Conservation (phyloP, 2,797 vertebrate species). For the Phoxinus dragarum region DNA sequence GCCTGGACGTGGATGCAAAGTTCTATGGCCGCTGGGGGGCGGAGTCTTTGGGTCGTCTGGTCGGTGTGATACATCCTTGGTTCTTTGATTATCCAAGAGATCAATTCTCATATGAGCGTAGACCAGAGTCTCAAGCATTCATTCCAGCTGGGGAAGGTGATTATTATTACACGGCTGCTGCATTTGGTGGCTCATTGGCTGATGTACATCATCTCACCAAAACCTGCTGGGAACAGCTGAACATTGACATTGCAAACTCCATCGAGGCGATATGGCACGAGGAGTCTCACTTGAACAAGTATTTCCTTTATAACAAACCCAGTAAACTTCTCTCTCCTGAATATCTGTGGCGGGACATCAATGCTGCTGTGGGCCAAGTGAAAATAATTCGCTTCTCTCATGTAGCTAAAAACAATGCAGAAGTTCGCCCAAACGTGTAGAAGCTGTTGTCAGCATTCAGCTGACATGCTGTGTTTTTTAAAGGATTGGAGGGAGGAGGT, state of each 20-base stretch:
- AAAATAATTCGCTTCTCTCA: slow-evolving; percentile 74
- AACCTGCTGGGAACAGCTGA: slow-evolving; percentile 71
- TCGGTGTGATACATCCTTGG: slow-evolving; percentile 79
- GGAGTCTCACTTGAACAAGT: no score
- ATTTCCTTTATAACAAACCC: no score
- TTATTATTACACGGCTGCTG: slow-evolving; percentile 72
- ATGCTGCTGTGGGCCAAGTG: slow-evolving; percentile 62
- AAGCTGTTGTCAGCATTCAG: not conserved
- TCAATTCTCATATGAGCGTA: slow-evolving; percentile 77
- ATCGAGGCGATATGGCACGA: no score
- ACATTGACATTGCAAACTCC: slow-evolving; percentile 16
- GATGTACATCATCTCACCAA: no score
- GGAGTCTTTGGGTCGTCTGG: slow-evolving; percentile 74
- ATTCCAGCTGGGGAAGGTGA: slow-evolving; percentile 74
- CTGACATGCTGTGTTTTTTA: not conserved
- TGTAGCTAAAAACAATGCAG: slow-evolving; percentile 68
- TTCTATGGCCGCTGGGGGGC: slow-evolving; percentile 74
- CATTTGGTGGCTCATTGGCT: no score
- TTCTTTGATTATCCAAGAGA: slow-evolving; percentile 45
- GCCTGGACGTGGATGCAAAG: slow-evolving; percentile 70
- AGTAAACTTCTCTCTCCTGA: slow-evolving; percentile 63
- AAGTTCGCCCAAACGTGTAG: slow-evolving; percentile 63
- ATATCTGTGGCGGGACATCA: slow-evolving; percentile 80
- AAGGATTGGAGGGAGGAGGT: no score
- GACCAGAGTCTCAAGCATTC: slow-evolving; percentile 71